Conservation (phyloP, 2,113 vertebrate species). For the Oreochromis tanganicae region DNA sequence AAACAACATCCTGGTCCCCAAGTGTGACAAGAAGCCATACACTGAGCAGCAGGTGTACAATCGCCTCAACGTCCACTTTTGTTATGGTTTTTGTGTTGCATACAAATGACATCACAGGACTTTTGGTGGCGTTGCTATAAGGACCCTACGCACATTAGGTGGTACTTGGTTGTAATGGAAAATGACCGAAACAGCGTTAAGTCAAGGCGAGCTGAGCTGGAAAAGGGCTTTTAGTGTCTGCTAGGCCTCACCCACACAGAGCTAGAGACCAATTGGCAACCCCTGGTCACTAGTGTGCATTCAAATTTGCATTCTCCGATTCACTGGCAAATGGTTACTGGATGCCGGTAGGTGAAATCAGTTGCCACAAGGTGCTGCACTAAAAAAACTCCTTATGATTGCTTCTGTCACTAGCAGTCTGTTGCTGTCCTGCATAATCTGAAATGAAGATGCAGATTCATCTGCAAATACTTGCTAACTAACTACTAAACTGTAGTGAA, state of each 20-base stretch:
- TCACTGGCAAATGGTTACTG: not conserved
- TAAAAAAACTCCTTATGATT: not conserved
- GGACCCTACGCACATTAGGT: not conserved
- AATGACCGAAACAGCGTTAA: not conserved
- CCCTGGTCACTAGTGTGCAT: not conserved
- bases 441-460: not conserved
- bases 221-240: not conserved
- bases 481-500: not conserved
- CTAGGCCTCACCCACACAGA: not conserved
- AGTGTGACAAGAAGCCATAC: not conserved
- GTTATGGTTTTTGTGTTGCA: not conserved
- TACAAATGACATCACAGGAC: not conserved
- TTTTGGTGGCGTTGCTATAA: not conserved
- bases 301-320: not conserved
- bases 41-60: not conserved
- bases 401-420: not conserved
- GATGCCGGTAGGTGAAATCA: not conserved
- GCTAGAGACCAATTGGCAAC: not conserved
- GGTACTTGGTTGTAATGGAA: not conserved
- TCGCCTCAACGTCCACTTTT: not conserved
- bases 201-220: not conserved
- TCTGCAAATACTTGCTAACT: not conserved
- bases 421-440: not conserved
- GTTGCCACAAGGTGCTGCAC: not conserved
- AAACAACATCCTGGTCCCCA: not conserved